A percentile compares a stretch with the other conserved stretches of the same genome.
phyloP scores from a whole-genome alignment of 2,797 vertebrate genomes.

The Zalophus californianus region DNA sequence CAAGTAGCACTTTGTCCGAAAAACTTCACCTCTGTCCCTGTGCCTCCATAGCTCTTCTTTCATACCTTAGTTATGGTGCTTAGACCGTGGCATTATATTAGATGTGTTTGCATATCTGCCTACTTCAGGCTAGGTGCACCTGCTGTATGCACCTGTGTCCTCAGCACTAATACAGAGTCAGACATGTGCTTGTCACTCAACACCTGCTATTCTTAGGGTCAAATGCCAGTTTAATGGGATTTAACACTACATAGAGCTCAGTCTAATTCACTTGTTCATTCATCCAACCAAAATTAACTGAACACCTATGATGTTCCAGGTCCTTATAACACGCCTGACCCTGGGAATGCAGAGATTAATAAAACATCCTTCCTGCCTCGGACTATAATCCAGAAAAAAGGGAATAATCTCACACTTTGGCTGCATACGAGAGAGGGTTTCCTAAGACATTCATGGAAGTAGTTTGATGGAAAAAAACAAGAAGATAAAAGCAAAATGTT shows the following conservation, averaged over 20 bases:
- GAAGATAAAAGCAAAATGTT: not conserved
- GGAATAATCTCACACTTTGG: not conserved
- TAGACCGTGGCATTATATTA: not conserved
- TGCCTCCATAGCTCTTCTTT: not conserved
- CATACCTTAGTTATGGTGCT: not conserved
- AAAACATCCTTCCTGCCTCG: not conserved
- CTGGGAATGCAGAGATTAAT: not conserved
- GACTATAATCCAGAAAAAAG: not conserved
- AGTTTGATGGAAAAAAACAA: not conserved
- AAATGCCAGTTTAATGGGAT: not conserved
- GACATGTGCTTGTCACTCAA: not conserved
- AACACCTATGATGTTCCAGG: not conserved
- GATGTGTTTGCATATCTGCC: not conserved
- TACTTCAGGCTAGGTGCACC: not conserved
- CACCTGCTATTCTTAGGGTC: not conserved
- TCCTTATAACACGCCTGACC: not conserved
- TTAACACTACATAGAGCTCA: not conserved
- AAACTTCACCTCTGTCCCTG: not conserved
- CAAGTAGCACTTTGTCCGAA: not conserved
- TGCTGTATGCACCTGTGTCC: not conserved
- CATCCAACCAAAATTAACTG: not conserved
- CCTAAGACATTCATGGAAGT: not conserved
- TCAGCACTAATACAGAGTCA: not conserved
- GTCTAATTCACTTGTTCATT: not conserved
- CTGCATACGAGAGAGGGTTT: not conserved